Evolutionary conservation across 2,888 invertebrate genomes (phyloP), one percentile per base, ranked within the genome.

Genomic region (Hecatera dysodea): DNA sequence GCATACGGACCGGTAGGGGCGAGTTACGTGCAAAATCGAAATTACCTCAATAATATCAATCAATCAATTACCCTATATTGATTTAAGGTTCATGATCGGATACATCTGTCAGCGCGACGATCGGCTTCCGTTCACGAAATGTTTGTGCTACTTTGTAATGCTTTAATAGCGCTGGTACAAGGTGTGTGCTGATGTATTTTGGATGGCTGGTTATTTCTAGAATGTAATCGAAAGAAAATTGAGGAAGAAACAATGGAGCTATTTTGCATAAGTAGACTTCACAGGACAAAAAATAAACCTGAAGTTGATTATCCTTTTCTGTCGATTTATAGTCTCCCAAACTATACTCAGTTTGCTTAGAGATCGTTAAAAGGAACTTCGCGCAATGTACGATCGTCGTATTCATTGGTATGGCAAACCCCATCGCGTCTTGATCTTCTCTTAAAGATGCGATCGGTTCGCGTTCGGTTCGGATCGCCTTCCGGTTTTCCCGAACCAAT

Each of bases 71-170:
- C 61, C 64, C 52, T 69, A 61, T 52, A 69, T 79, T 24, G 22
- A 53, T 27, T 6, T 27, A 3, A 46, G 29, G 29, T 73, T 63
- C 55, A 68, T 61, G 62, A 81, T 53, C 77, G 81, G 72, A 79
- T 57, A 53, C 22, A 72, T 53, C 72, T 57, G 60, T 67, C 61
- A 9, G 22, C 33, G 67, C 72, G 81, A 80, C 77, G 52, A 5
- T 42, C 22, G 1, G 63, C 15, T 77, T 81, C 81, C 78, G 81
- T 65, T 79, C 81, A 56, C 64, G 81, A 81, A 65, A 46, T 80
- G 0, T 24, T 56, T 48, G 61, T 64, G 3, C 15, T 55, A 50
- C 22, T 19, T n/a, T 2, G 2, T 46, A 57, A 61, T 75, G 53
- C 42, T 33, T 61, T 67, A 42, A 62, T 56, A 50, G 46, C 39